Evolutionary conservation across 2,888 invertebrate genomes (phyloP), one percentile per base, ranked within the genome.

Genomic region (Plemyria rubiginata): DNA sequence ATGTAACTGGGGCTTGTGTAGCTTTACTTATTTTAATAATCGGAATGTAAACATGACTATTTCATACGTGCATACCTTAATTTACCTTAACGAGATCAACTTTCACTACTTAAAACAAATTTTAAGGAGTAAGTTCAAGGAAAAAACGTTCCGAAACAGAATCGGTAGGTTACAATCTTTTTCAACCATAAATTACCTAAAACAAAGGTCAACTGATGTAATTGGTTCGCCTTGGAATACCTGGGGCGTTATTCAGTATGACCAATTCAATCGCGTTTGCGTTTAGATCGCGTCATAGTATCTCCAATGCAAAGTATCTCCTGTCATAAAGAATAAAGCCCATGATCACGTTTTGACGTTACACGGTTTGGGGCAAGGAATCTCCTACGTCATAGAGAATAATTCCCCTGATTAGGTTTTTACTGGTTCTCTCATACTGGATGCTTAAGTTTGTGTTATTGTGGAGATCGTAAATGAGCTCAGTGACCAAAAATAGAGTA

Each of bases 11-110:
- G 36, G 43, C 8, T 3, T 28, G 1, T 8, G 11, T 15, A 13
- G 13, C 40, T 65, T 71, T 53, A 68, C 69, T 74, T 77, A 72
- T 28, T 65, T 60, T 77, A 80, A 62, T 80, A 80, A 79, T 79
- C 84, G 80, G 79, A 85, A 84, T 85, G 84, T 81, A 77, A 67
- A 68, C 75, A 77, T 70, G 57, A 67, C 73, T 73, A 80, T 69
- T 73, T 75, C 74, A 74, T 65, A 59, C 65, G 62, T 64, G 60
- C 55, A 56, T 66, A 56, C 38, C 56, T 66, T 67, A 67, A 38
- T 53, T 46, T 53, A 60, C 40, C 59, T 54, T 53, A 52, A 61
- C 66, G 68, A 71, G 73, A 70, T 70, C 61, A 73, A 75, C 72
- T 72, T 74, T 54, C 65, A 66, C 62, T 56, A 66, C 58, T 22